phyloP scores from a whole-genome alignment of 2,113 vertebrate species.

The Urocolius indicus region DNA sequence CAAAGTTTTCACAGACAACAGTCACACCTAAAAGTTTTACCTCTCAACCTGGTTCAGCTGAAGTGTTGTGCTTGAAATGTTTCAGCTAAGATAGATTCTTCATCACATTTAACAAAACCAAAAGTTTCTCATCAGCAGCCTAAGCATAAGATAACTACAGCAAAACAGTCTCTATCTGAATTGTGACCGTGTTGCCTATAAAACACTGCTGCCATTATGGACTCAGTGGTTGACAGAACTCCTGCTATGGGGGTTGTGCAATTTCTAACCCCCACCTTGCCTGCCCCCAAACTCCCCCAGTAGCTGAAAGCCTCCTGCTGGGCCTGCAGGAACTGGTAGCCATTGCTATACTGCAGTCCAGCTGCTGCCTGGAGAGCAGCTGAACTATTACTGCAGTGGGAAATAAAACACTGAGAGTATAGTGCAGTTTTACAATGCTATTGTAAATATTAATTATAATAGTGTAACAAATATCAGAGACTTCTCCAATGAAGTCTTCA shows the following conservation, averaged over 20 bases:
- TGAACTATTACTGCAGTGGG: not conserved
- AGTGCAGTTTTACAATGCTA: not conserved
- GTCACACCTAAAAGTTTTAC: not conserved
- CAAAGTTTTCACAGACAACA: not conserved
- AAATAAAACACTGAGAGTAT: not conserved
- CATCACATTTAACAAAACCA: not conserved
- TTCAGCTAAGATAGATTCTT: not conserved
- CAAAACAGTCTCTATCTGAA: too few species aligned
- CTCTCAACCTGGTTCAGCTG: not conserved
- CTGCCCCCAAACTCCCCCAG: not conserved
- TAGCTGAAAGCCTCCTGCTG: not conserved
- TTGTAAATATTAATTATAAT: not conserved
- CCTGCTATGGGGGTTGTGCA: not conserved
- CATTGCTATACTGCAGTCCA: rapidly evolving
- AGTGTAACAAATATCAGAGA: not conserved
- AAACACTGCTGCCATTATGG: not conserved
- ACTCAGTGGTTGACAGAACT: rapidly evolving
- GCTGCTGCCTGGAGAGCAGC: not conserved
- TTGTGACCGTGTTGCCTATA: rapidly evolving
- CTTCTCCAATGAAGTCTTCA: not conserved
- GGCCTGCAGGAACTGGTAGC: not conserved
- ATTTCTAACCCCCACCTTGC: not conserved
- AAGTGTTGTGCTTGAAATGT: not conserved
- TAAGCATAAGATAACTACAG: not conserved
- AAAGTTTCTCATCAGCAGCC: not conserved